A percentile compares a stretch with the other conserved stretches of the same genome.
phyloP scores from a whole-genome alignment of 2,797 vertebrate species.

The Eutrigla gurnardus region DNA sequence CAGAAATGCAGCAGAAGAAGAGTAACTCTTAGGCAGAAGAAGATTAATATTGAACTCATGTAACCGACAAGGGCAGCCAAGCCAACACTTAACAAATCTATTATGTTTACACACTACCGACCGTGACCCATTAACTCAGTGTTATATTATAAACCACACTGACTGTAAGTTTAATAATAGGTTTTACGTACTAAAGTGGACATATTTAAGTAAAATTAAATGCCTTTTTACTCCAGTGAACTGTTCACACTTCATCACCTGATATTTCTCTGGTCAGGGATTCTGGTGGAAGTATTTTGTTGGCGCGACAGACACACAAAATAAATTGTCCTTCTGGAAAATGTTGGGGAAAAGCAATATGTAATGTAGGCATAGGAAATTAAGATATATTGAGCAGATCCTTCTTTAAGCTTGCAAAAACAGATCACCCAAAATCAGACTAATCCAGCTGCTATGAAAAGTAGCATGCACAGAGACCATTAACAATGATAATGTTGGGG shows the following conservation, averaged over 20 bases:
- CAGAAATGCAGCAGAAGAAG: no score
- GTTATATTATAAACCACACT: not conserved
- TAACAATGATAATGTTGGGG: not conserved
- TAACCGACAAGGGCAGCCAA: no score
- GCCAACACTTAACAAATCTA: no score
- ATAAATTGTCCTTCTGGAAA: not conserved
- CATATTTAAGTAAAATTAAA: not conserved
- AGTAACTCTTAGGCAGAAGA: no score
- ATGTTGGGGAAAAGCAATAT: not conserved
- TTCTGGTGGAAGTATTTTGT: not conserved
- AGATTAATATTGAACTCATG: no score
- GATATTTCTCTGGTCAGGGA: not conserved
- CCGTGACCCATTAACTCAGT: not conserved
- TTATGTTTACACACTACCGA: no score
- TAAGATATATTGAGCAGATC: not conserved
- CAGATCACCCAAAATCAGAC: not conserved
- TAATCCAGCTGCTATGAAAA: not conserved
- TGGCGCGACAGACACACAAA: not conserved
- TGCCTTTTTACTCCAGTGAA: not conserved
- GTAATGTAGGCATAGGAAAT: not conserved
- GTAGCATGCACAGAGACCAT: not conserved
- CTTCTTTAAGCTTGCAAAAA: not conserved
- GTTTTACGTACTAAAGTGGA: not conserved
- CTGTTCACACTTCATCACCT: not conserved
- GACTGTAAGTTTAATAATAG: not conserved